Evolutionary conservation across 2,113 vertebrate genomes (phyloP).

Genomic region (Callorhinus ursinus): DNA sequence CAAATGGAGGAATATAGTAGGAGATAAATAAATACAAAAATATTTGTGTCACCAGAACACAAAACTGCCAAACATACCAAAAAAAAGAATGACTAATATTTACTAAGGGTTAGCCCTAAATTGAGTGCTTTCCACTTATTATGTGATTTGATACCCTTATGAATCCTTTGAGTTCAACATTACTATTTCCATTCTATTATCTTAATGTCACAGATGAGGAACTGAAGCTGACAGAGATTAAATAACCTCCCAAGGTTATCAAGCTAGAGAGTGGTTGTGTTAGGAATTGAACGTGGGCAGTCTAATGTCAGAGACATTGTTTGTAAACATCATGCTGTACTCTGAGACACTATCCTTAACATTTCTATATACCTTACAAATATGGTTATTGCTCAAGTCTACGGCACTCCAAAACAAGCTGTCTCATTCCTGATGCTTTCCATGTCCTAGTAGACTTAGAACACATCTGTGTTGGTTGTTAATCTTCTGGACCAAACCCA

Average conservation of each 20-base stretch:
- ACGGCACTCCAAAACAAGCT: neutral
- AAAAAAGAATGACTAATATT: neutral
- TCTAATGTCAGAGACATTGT: neutral
- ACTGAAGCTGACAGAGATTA: neutral
- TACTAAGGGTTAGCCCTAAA: neutral
- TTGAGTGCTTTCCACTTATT: neutral
- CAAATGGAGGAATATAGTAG: neutral
- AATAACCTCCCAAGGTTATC: neutral
- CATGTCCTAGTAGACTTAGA: neutral
- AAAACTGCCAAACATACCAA: neutral
- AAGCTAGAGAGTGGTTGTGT: neutral
- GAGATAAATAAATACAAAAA: slow-evolving; percentile 40
- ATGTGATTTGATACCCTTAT: neutral
- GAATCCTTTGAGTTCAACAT: neutral
- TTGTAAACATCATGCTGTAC: neutral
- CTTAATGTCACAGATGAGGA: neutral
- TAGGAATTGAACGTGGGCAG: neutral
- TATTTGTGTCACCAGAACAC: neutral
- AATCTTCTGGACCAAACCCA: neutral
- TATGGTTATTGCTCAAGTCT: neutral
- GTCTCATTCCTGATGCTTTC: neutral
- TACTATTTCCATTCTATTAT: slow-evolving; percentile 32
- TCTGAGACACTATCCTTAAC: neutral
- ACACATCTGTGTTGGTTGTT: neutral
- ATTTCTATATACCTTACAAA: neutral